phyloP scores from a whole-genome alignment of 2,113 vertebrate species.

The Dasyornis broadbenti region DNA sequence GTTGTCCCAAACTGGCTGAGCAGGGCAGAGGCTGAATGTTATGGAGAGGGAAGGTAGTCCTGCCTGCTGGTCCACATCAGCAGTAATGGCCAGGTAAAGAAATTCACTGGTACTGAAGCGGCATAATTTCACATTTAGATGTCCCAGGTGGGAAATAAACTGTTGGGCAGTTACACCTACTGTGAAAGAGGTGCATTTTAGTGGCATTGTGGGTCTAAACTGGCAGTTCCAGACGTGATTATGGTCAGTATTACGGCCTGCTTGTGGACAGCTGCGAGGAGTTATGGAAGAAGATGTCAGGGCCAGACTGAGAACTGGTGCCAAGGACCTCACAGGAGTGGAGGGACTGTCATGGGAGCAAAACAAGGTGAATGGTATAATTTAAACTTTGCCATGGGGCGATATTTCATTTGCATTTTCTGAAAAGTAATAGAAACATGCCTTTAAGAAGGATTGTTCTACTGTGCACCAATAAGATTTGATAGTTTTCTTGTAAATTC shows the following conservation, averaged over 20 bases:
- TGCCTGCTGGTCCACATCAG: neutral
- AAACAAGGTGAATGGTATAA: slow-evolving; percentile 34
- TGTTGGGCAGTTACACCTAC: neutral
- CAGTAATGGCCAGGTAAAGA: neutral
- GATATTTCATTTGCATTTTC: slow-evolving; percentile 29
- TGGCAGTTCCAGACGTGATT: neutral
- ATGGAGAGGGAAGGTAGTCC: neutral
- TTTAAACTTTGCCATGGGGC: neutral
- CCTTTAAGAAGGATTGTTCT: slow-evolving; percentile 51
- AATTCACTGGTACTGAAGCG: neutral
- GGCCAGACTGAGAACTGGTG: neutral
- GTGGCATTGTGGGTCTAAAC: slow-evolving; percentile 18
- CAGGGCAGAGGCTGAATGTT: neutral
- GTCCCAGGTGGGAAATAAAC: slow-evolving; percentile 20
- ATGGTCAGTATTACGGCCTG: slow-evolving; percentile 21
- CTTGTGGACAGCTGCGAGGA: slow-evolving; percentile 27
- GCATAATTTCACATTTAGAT: neutral
- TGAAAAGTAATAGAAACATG: slow-evolving; percentile 13
- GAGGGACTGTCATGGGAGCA: neutral
- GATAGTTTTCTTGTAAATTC: slow-evolving; percentile 52
- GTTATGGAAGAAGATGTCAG: neutral
- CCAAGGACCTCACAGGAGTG: slow-evolving; percentile 44
- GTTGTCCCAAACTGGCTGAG: neutral
- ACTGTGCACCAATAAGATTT: neutral
- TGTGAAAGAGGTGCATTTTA: neutral